A percentile compares a stretch with the other conserved stretches of the same genome.
Conservation (phyloP, 2,797 vertebrate species). For the Lutjanus campechanus region DNA sequence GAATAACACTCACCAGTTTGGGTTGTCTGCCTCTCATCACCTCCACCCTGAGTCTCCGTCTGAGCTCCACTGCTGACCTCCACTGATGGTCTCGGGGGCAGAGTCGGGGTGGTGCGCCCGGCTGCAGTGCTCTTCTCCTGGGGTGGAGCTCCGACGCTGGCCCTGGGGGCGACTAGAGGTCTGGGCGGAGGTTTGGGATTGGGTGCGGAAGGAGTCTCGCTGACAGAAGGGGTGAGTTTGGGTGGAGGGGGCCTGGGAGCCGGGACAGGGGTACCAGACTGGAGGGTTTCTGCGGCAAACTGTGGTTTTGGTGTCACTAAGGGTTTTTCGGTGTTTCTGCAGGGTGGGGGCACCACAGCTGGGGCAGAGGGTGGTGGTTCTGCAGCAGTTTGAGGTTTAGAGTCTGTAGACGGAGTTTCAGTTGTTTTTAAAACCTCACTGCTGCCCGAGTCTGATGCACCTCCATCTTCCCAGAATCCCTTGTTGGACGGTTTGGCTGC, state of each 20-base stretch:
- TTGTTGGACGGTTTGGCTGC: conserved; percentile 85
- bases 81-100: conserved; percentile 72
- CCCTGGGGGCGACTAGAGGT: conserved; percentile 81
- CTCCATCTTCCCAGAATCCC: conserved; percentile 83
- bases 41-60: not conserved
- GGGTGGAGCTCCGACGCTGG: conserved; percentile 60
- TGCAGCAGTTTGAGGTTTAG: conserved; percentile 20
- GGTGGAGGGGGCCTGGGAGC: conserved; percentile 59
- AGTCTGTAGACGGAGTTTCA: not conserved
- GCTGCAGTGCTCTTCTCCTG: conserved; percentile 69
- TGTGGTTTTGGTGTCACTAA: conserved; percentile 42
- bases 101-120: conserved; percentile 47
- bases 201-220: conserved; percentile 35
- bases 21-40: not conserved
- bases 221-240: conserved; percentile 61
- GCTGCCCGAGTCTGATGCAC: not conserved
- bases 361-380: conserved; percentile 27
- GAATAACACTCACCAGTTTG: conserved; percentile 52
- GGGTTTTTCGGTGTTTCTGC: conserved; percentile 41
- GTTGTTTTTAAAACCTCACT: not conserved
- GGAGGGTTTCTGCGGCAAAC: not conserved
- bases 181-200: conserved; percentile 75
- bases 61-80: not conserved
- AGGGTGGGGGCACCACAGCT: conserved; percentile 4
- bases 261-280: conserved; percentile 45